Evolutionary conservation across 2,113 vertebrate species (phyloP), one percentile per base, ranked within the genome.

Genomic region (Aphyosemion australe): DNA sequence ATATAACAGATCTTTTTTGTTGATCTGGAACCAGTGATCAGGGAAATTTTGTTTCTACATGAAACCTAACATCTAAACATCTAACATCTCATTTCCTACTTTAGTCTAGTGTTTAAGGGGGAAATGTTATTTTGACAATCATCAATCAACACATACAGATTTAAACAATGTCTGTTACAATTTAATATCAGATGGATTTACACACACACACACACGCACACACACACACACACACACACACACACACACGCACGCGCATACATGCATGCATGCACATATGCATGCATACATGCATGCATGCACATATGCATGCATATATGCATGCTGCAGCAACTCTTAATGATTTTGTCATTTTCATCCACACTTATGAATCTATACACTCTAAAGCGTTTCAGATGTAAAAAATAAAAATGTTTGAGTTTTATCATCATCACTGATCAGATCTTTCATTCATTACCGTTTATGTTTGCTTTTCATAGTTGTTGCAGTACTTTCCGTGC

Each of bases 261-360:
- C n/a, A n/a, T n/a, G n/a, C n/a, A n/a, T n/a, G n/a, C n/a, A n/a
- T n/a, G n/a, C n/a, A n/a, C n/a, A n/a, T n/a, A n/a, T n/a, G n/a
- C n/a, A n/a, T n/a, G n/a, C n/a, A n/a, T n/a, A n/a, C n/a, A n/a
- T n/a, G n/a, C n/a, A n/a, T n/a, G n/a, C n/a, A n/a, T n/a, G n/a
- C n/a, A n/a, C n/a, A n/a, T n/a, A n/a, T n/a, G n/a, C n/a, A 32
- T 26, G 73, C 31, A 18, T 51, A 43, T 52, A 54, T 50, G 15
- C 48, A 41, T 52, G 31, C 56, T 31, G 15, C 34, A 65, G 50
- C n/a, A 5, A 32, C 18, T 37, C 20, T 51, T 48, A 67, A 71
- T 46, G 42, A 51, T 49, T 66, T 60, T 4, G 15, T 46, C n/a
- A 5, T 57, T 55, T n/a, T 57, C 47, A 73, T 69, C 31, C 61